Evolutionary conservation across 2,113 vertebrate genomes (phyloP), one percentile per base, ranked within the genome.

Genomic region (Sphaerodactylus townsendi): DNA sequence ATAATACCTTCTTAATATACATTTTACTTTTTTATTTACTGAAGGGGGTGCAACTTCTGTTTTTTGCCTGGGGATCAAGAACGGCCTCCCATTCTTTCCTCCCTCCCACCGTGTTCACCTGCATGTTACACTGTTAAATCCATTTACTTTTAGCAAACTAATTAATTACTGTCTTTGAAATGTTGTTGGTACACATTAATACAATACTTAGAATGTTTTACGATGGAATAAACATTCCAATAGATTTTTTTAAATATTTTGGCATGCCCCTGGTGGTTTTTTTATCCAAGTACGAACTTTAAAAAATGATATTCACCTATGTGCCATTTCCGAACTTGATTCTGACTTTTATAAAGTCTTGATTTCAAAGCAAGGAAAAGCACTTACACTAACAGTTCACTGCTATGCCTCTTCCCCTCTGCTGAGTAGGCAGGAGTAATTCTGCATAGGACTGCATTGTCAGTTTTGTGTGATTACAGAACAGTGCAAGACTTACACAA

Each of bases 211-310:
- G 33, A 9, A 33, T 53, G 46, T 30, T 92, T 90, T 82, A 92
- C 88, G 92, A 70, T 84, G 59, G 62, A 84, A 91, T 85, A 92
- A 77, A 82, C 53, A 73, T 84, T 90, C 56, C 73, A 84, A 78
- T 87, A 91, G 74, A 13, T 1, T 33, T 90, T 76, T 5, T n/a
- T n/a, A n/a, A 82, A 82, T 65, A 86, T 92, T 90, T 92, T 53
- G 41, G 56, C 87, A 73, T 91, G 95, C 96, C 96, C 96, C 96
- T 96, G 93, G 85, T 95, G 96, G 96, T 90, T 93, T 91, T 74
- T 15, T 0, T 81, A 50, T 59, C 75, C 2, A 10, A 91, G 53
- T 50, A 80, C 91, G 65, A 2, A 41, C 79, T 78, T 81, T 7
- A 41, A 64, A 84, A 83, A 37, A 79, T 0, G 25, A 1, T 6